A percentile compares a stretch with the other conserved stretches of the same genome.
Conservation (phyloP, 2,888 invertebrate species). For the Acleris holmiana region DNA sequence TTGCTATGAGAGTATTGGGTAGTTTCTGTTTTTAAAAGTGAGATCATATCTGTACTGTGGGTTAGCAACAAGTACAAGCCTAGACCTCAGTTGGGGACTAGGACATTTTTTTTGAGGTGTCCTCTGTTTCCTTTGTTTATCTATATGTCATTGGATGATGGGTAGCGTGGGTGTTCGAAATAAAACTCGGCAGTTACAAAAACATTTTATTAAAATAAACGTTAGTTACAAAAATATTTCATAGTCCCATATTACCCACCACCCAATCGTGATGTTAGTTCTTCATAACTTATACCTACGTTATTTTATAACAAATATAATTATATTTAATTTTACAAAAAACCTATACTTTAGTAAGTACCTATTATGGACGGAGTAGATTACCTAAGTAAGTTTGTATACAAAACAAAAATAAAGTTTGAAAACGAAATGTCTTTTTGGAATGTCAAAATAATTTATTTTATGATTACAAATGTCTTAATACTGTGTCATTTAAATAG, state of each 20-base stretch:
- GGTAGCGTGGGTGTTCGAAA: slow-evolving; percentile 66
- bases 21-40: not conserved
- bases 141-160: slow-evolving; percentile 59
- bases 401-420: not conserved
- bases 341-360: slow-evolving; percentile 6
- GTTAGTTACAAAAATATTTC: slow-evolving; percentile 47
- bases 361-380: slow-evolving; percentile 8
- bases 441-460: not conserved
- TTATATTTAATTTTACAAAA: slow-evolving; percentile 7
- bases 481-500: no score
- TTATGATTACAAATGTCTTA: not conserved
- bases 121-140: not conserved
- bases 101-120: not conserved
- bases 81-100: no score
- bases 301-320: slow-evolving; percentile 9
- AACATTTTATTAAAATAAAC: slow-evolving; percentile 59
- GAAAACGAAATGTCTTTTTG: not conserved
- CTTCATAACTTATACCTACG: slow-evolving; percentile 44
- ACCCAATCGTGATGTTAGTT: slow-evolving; percentile 59
- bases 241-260: slow-evolving; percentile 68
- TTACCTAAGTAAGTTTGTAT: slow-evolving; percentile 1
- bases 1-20: not conserved
- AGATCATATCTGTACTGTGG: no score
- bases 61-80: no score
- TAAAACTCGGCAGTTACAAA: slow-evolving; percentile 59